Evolutionary conservation across 2,888 invertebrate genomes (phyloP), one percentile per base, ranked within the genome.

Genomic region (Stenurella melanura): DNA sequence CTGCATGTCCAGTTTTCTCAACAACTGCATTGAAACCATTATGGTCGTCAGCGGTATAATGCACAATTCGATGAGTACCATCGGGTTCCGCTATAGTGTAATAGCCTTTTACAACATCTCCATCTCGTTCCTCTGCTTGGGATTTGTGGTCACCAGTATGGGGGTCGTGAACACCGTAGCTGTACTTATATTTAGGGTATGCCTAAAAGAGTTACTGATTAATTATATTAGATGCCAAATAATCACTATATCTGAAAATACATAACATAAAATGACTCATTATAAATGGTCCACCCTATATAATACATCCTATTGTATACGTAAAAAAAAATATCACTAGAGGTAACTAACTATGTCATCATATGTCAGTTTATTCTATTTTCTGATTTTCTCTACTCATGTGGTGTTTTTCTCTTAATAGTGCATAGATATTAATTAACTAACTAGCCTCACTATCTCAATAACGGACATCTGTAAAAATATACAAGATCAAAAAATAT

Each of bases 131-230:
- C 83, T 92, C 92, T 90, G 91, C 91, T 79, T 92, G 92, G 0
- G 74, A 67, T 57, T 85, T 85, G 66, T 82, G 81, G 83, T 92
- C 92, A 12, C 92, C 92, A 0, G 92, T 92, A 83, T 92, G 92
- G 82, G 91, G 90, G 82, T 92, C 92, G 81, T 91, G 90, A 17
- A 91, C 92, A 0, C 92, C 90, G 82, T 92, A 92, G 56, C 89
- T 89, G 84, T 91, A 92, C 73, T 92, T 91, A 88, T 92, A 92
- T 78, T 92, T 91, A 0, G 92, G 91, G 88, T 91, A 91, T 18
- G 91, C 89, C 91, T 91, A 58, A 72, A 80, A 79, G 1, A n/a
- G 58, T 67, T 68, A 57, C 74, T 66, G 12, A 58, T 67, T 15
- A 75, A 9, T 58, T 34, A 66, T 34, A 73, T 58, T 4, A 26